Base-by-base conservation (phyloP, 2,797 vertebrate genomes). In the Halcyon leucocephala region DNA sequence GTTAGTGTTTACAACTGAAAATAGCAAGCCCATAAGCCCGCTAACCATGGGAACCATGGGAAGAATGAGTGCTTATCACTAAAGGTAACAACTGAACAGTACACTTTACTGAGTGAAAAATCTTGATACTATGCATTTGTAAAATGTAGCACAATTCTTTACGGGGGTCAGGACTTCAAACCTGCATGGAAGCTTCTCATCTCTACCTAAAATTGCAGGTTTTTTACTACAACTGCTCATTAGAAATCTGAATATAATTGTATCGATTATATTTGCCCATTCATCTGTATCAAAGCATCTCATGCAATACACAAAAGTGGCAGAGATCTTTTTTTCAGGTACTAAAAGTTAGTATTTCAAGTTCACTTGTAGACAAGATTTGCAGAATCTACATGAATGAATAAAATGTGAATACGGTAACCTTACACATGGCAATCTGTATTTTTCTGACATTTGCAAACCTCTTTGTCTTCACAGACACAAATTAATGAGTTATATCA, bases 401-500 rank as follows among this genome's bases (percentile, higher is more conserved):
- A 71, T 42, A 77, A 91, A 90, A 91, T 37, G 31, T 0, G 2
- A 78, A 81, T 94, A 71, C 71, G 49, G 48, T 61, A 90, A 87
- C 13, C 41, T 74, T 81, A 74, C n/a, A 83, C 9, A 71, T 37
- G 0, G 0, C 67, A 81, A 49, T 61, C 20, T 80, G n/a, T 80
- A 86, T 77, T 60, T 65, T 93, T 80, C n/a, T 85, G 71, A 73
- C 52, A 91, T 77, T 91, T 71, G 55, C 71, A 92, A 89, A 91
- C 12, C 54, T 54, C 79, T 72, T n/a, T 61, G 25, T 72, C 60
- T 60, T 93, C 29, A 62, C 25, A 80, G 49, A 80, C 33, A 77
- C 29, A 82, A 85, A 77, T 64, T 41, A 89, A 6, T 64, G 71
- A 82, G 20, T 69, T n/a, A 46, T 41, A 89, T 48, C 58, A 35